Evolutionary conservation across 2,113 vertebrate species (phyloP).

Genomic region (Perca schrenkii): DNA sequence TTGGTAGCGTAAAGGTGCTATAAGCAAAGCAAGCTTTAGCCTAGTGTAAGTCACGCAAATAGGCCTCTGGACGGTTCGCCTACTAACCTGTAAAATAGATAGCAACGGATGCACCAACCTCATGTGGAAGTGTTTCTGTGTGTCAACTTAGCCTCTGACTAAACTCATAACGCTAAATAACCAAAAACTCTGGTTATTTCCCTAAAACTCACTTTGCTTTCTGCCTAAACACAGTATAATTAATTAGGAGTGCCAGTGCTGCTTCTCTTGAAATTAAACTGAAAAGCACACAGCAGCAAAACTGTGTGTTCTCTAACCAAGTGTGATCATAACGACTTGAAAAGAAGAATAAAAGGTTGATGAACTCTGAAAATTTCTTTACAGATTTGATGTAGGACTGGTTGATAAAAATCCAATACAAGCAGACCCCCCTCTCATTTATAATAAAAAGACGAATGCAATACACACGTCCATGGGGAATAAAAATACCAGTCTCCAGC

Average conservation of each 20-base stretch:
- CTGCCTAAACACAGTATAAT: background rate
- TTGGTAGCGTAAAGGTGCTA: no score
- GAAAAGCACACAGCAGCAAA: constrained; percentile 10
- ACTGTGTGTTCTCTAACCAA: constrained; percentile 10
- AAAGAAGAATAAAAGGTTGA: background rate
- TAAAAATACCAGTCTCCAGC: constrained; percentile 1
- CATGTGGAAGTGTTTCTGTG: background rate
- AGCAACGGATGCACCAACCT: background rate
- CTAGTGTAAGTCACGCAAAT: no score
- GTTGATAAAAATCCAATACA: background rate
- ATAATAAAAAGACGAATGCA: background rate
- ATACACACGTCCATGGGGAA: background rate
- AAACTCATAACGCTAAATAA: background rate
- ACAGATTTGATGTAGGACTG: background rate
- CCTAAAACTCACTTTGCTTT: constrained; percentile 25
- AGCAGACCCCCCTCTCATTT: background rate
- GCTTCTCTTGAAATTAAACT: constrained; percentile 35
- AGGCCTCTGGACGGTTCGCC: no score
- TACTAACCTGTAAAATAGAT: background rate
- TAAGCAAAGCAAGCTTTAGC: no score
- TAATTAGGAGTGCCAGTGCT: constrained; percentile 8
- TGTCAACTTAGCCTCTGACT: background rate
- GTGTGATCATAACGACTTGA: constrained; percentile 10
- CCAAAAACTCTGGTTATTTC: background rate
- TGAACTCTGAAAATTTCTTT: background rate